Evolutionary conservation across 1,140 invertebrate species (phyloP).

Genomic region (Eumeta japonica): DNA sequence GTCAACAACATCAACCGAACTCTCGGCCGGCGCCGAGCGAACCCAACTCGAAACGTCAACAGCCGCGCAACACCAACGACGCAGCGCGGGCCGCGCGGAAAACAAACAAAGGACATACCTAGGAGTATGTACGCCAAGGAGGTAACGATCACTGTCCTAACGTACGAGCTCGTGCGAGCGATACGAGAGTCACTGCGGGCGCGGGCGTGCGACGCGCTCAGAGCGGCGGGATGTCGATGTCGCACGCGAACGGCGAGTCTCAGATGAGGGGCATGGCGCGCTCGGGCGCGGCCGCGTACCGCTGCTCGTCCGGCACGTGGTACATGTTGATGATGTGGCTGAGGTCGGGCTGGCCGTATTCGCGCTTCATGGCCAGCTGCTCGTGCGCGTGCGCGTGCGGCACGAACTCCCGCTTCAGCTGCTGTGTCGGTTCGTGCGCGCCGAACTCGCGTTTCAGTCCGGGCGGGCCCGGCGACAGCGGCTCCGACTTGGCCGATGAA

Average conservation of each 20-base stretch:
- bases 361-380: slow-evolving; percentile 64
- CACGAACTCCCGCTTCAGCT: slow-evolving; percentile 77
- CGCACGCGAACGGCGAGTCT: slow-evolving; percentile 58
- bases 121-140: slow-evolving; percentile 42
- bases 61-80: slow-evolving; percentile 38
- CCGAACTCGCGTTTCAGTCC: slow-evolving; percentile 70
- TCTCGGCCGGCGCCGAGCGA: neutral
- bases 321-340: slow-evolving; percentile 67
- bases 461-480: slow-evolving; percentile 69
- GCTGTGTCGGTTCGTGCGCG: slow-evolving; percentile 61
- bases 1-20: slow-evolving; percentile 37
- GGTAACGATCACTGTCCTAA: slow-evolving; percentile 44
- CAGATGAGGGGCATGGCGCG: slow-evolving; percentile 57
- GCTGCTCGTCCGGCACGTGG: slow-evolving; percentile 60
- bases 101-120: slow-evolving; percentile 54
- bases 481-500: slow-evolving; percentile 81
- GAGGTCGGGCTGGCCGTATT: slow-evolving; percentile 63
- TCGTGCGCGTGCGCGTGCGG: slow-evolving; percentile 73
- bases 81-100: slow-evolving; percentile 21
- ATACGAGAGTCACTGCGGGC: slow-evolving; percentile 36
- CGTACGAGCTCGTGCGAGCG: slow-evolving; percentile 24
- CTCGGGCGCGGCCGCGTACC: slow-evolving; percentile 46
- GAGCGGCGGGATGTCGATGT: slow-evolving; percentile 59
- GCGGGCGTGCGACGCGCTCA: slow-evolving; percentile 35
- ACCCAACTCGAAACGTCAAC: neutral